Evolutionary conservation across 2,113 vertebrate genomes (phyloP), one percentile per base, ranked within the genome.

Genomic region (Ascaphus truei): DNA sequence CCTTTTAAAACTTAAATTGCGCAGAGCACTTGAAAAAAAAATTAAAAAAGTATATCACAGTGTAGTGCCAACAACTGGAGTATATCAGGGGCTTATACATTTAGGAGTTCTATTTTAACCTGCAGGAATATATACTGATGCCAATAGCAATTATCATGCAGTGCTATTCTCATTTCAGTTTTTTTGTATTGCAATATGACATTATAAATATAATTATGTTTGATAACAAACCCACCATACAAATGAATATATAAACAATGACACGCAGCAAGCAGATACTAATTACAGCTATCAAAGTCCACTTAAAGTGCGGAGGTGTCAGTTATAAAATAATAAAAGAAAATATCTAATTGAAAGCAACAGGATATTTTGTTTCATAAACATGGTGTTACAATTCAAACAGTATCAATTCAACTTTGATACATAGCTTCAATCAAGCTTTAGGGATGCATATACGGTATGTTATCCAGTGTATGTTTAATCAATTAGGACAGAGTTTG

Each of bases 201-300:
- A 53, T 65, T 41, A 18, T 31, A 55, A 55, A 55, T 31, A 31
- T 18, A 55, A 55, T 12, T 30, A 30, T 2, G 13, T 7, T 3
- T 30, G 16, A 8, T 34, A 27, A 55, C 16, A 55, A 55, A 55
- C n/a, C 27, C 51, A 31, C 27, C 30, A 55, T 10, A 55, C 26
- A 47, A 47, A 29, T 30, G 31, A 23, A 43, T 52, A 65, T n/a
- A n/a, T n/a, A n/a, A n/a, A 13, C 50, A 36, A 65, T 29, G 34
- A 41, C n/a, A 65, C 39, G 34, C n/a, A 20, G 48, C 0, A 41
- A 65, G 22, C 6, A 22, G 30, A 15, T 63, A 8, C 13, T 36
- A 51, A 63, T 30, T 63, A 16, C 13, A 51, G 18, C 9, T 39
- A 64, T 64, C 62, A 64, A 52, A 36, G 31, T 39, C 18, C 20